Evolutionary conservation across 2,113 vertebrate species (phyloP).

Genomic region (Spizaetus ornatus): DNA sequence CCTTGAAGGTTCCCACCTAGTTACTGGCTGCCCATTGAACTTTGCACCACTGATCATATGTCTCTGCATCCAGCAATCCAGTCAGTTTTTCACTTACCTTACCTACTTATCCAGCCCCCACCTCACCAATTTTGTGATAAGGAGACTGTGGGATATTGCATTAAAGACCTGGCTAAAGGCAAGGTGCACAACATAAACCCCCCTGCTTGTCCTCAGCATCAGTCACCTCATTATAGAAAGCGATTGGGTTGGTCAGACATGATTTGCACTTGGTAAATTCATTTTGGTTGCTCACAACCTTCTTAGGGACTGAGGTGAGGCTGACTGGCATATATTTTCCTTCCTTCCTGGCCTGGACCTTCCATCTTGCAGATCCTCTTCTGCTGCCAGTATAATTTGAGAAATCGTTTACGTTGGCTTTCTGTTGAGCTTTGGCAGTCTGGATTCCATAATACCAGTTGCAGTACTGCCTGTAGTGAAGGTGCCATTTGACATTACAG

Average conservation of each 20-base stretch:
- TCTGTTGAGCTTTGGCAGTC: background rate
- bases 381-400: background rate
- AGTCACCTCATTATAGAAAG: fast-evolving
- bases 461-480: background rate
- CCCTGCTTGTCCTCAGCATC: background rate
- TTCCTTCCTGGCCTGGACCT: background rate
- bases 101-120: background rate
- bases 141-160: background rate
- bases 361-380: background rate
- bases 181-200: background rate
- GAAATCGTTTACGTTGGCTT: background rate
- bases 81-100: background rate
- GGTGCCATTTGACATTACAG: background rate
- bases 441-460: background rate
- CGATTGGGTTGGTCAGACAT: background rate
- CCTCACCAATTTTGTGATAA: background rate
- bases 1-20: background rate
- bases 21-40: background rate
- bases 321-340: background rate
- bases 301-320: background rate
- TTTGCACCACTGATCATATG: background rate
- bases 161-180: background rate
- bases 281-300: background rate
- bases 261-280: background rate
- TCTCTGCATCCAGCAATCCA: background rate